A percentile compares a stretch with the other conserved stretches of the same genome.
These are phyloP conservation scores for Drosophila tanythrix DNA, from an alignment of 2,888 invertebrate genomes.

Conservation along the genomic window DNA sequence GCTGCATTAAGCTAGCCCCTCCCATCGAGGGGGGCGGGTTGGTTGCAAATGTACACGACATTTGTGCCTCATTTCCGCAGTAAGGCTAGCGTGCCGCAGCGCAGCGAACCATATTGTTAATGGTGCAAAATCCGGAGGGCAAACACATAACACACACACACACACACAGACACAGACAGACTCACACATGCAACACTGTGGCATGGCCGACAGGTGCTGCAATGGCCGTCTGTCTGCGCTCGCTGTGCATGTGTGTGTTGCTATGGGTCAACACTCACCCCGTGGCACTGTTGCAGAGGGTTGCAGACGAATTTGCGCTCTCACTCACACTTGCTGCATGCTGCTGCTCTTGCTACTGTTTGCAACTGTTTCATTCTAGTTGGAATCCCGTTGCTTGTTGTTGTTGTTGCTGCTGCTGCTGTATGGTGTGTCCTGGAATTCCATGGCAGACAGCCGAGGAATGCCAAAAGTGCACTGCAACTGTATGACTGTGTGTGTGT, in stretches of 20 bases:
- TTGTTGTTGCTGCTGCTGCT: conserved; percentile 45
- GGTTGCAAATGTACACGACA: conserved; percentile 32
- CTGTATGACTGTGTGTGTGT: conserved; percentile 22
- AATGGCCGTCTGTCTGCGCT: conserved; percentile 71
- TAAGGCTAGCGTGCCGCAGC: conserved; percentile 58
- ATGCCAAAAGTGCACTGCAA: conserved; percentile 75
- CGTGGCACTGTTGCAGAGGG: conserved; percentile 42
- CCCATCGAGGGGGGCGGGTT: background rate
- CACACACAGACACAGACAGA: conserved; percentile 1
- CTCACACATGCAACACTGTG: conserved; percentile 29
- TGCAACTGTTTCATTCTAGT: conserved; percentile 71
- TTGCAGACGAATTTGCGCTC: conserved; percentile 46
- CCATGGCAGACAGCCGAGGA: conserved; percentile 68
- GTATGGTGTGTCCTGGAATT: conserved; percentile 60
- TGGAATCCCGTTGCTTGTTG: conserved; percentile 45
- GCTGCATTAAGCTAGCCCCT: conserved; percentile 51
- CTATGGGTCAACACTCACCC: conserved; percentile 53
- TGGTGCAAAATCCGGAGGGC: conserved; percentile 78
- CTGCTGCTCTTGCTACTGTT: conserved; percentile 2
- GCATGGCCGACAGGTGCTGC: conserved; percentile 80
- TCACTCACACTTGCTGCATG: conserved; percentile 29
- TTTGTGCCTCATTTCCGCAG: conserved; percentile 62
- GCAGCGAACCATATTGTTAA: conserved; percentile 74
- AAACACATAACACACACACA: conserved; percentile 50
- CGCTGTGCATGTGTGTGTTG: conserved; percentile 23